A percentile compares a stretch with the other conserved stretches of the same genome.
phyloP scores from a whole-genome alignment of 2,797 vertebrate species.

The Meda fulgida region DNA sequence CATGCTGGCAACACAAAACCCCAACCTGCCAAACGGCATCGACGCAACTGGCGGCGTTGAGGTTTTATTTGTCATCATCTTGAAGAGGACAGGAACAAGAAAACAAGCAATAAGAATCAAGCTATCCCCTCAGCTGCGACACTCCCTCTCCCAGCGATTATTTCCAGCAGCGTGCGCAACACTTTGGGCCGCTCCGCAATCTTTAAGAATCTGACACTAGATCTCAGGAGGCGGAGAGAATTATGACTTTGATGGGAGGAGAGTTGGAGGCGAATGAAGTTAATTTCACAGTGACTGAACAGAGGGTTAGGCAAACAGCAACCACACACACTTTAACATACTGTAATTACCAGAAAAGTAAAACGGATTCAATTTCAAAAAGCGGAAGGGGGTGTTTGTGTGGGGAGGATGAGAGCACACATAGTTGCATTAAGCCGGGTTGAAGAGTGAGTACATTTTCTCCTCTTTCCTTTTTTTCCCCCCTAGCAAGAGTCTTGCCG shows the following conservation, averaged over 20 bases:
- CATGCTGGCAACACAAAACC: not conserved
- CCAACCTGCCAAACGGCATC: not conserved
- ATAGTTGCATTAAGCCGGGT: slow-evolving; percentile 7
- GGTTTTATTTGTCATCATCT: slow-evolving; percentile 28
- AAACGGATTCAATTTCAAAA: slow-evolving; percentile 67
- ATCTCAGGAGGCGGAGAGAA: slow-evolving; percentile 60
- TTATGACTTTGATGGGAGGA: slow-evolving; percentile 72
- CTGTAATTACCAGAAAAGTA: slow-evolving; percentile 72
- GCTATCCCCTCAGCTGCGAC: not conserved
- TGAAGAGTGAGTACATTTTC: slow-evolving; percentile 30
- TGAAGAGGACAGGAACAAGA: slow-evolving; percentile 25
- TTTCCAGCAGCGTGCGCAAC: slow-evolving; percentile 26
- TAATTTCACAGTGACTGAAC: slow-evolving; percentile 88
- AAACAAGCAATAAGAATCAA: slow-evolving; percentile 40
- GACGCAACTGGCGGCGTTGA: not conserved
- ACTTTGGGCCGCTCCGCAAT: slow-evolving; percentile 53
- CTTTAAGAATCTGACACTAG: slow-evolving; percentile 71
- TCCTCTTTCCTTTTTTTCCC: not conserved
- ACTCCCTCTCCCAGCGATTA: slow-evolving; percentile 38
- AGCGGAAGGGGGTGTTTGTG: slow-evolving; percentile 31
- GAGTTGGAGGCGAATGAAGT: slow-evolving; percentile 75
- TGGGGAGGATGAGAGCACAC: not conserved
- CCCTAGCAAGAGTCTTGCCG: not conserved
- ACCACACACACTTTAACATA: slow-evolving; percentile 71
- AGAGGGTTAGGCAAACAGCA: slow-evolving; percentile 67